Base-by-base conservation (phyloP, 2,888 invertebrate genomes). In the Cataglyphis rosenhaueri region DNA sequence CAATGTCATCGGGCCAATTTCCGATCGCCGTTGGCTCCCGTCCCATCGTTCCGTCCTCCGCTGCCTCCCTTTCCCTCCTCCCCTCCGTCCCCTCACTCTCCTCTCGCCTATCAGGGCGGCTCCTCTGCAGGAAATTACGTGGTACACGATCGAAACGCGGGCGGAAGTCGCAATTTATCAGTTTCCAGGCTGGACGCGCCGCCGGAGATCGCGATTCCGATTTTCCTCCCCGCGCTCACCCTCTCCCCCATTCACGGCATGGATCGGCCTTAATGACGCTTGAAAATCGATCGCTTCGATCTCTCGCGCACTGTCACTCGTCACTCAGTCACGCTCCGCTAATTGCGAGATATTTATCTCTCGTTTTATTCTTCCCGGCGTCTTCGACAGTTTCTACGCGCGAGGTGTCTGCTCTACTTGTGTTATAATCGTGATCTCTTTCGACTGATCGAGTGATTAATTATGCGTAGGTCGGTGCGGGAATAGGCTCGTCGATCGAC, bases 1-100 rank as follows among this genome's bases (percentile, higher is more conserved):
- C 94, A 94, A 94, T 94, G 94, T 94, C 94, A 94, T 94, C 94
- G 94, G 94, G 93, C 94, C 94, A 94, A 94, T 94, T 94, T 94
- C 94, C 94, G 94, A 94, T 94, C 91, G 91, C 91, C 92, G 92
- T 88, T 92, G 89, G 89, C 91, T 91, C 88, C 91, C 90, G 88
- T 91, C 89, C 88, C 91, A 89, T 91, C 84, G 83, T 85, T 85
- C 84, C 84, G 84, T 86, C 90, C 82, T 79, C 84, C 85, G 70
- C 83, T 85, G 87, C 86, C 87, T 87, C 84, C 89, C 64, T 64
- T 68, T 1, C 25, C 25, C 25, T 25, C 25, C 25, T 73, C 55
- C 52, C 84, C 48, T 78, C 71, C 78, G 41, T 66, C 83, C 81
- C 82, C 82, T 78, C 85, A 3, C 82, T 78, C 81, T 82, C 68